Conservation (phyloP, 2,888 invertebrate species). For the Alloplasta piceator region DNA sequence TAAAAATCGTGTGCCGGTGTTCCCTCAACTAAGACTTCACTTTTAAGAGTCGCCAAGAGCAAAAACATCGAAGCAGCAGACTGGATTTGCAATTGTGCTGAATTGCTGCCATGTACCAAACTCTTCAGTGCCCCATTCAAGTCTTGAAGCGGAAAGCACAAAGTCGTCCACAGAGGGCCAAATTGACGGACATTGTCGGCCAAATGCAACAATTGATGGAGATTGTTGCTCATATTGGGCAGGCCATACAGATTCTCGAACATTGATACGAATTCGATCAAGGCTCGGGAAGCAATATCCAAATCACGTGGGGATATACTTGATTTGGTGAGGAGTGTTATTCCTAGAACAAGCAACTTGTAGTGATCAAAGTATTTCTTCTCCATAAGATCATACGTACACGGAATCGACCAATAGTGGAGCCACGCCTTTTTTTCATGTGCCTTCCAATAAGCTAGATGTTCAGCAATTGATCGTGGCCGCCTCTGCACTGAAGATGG, state of each 20-base stretch:
- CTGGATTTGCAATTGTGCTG: too few relatives aligned
- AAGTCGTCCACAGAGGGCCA: too few relatives aligned
- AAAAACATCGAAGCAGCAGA: too few relatives aligned
- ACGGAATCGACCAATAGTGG: constrained; percentile 59
- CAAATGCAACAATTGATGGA: constrained; percentile 56
- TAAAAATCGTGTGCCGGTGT: too few relatives aligned
- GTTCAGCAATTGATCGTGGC: too few relatives aligned
- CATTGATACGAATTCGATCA: constrained; percentile 53
- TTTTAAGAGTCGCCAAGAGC: too few relatives aligned
- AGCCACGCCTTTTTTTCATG: constrained; percentile 56
- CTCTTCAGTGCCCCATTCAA: too few relatives aligned
- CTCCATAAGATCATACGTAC: constrained; percentile 33
- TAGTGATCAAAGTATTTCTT: constrained; percentile 64
- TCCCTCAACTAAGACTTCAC: too few relatives aligned
- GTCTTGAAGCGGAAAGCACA: too few relatives aligned
- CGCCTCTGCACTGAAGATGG: constrained; percentile 49
- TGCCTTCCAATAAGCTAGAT: constrained; percentile 59
- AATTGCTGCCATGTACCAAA: too few relatives aligned
- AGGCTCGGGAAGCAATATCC: constrained; percentile 41
- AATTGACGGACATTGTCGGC: constrained; percentile 39
- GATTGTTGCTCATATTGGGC: constrained; percentile 28
- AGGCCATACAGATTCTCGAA: constrained; percentile 53
- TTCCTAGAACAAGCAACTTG: constrained; percentile 53
- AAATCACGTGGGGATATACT: constrained; percentile 46
- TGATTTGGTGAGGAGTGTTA: constrained; percentile 47